Evolutionary conservation across 2,888 invertebrate species (phyloP), one percentile per base, ranked within the genome.

Genomic region (Sycophila texana): DNA sequence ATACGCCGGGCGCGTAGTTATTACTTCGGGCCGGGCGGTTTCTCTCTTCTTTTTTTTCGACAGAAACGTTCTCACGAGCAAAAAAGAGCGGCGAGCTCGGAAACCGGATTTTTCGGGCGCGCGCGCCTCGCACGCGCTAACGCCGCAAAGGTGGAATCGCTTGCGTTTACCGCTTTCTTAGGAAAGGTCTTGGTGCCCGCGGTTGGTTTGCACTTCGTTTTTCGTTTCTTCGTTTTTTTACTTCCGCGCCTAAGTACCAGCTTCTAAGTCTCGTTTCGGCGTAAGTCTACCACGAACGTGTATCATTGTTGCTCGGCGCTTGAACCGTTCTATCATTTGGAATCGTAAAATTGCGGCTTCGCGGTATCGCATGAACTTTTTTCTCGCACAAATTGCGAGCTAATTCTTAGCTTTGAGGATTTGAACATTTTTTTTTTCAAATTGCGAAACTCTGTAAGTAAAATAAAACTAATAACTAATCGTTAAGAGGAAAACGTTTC

Each of bases 31-130:
- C 39, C 16, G 13, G 10, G 39, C 7, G 13, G 10, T 5, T 13
- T 39, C 39, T 39, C 26, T 39, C 16, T 7, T 7, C n/a, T 30
- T 53, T 49, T 75, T 79, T 76, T 79, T 78, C 65, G 73, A 53
- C 67, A 76, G 63, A 63, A 68, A 80, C 57, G 80, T 80, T 81
- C 80, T 81, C 80, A 81, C 80, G 80, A 77, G 53, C 39, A 39
- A 39, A 39, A 39, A 39, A 53, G 16, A 57, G 67, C 47, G 51
- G 49, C 66, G 30, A 39, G 39, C 49, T 71, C 70, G 75, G 72
- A 74, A 81, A 80, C 80, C 77, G 80, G 80, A 81, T 77, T 74
- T 74, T 61, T 79, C 58, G 78, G 53, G 47, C 60, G 53, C 16
- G 58, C 26, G 49, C 63, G 66, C 57, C 13, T 60, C 26, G 26